Conservation (phyloP, 2,888 invertebrate genomes). For the Tryphoninae sp. region DNA sequence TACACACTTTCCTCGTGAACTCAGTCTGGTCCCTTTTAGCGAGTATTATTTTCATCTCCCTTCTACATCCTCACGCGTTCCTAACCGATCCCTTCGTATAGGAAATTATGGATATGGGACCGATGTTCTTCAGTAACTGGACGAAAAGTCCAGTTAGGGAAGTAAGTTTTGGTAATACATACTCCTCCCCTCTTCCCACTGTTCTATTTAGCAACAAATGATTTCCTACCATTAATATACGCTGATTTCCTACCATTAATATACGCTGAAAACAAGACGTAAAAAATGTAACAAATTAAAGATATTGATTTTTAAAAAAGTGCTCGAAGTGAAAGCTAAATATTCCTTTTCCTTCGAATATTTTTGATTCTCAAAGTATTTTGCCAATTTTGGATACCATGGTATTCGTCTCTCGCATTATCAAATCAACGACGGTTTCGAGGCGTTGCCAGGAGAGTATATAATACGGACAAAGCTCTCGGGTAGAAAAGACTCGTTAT, state of each 20-base stretch:
- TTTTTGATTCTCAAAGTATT: not conserved
- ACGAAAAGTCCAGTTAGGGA: too few relatives aligned
- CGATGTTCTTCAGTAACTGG: slow-evolving; percentile 22
- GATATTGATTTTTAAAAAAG: too few relatives aligned
- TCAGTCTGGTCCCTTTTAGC: slow-evolving; percentile 69
- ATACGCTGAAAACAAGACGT: too few relatives aligned
- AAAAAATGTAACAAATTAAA: too few relatives aligned
- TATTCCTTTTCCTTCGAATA: not conserved
- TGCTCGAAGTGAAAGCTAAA: not conserved
- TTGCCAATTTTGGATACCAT: slow-evolving; percentile 1
- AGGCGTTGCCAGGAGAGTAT: not conserved
- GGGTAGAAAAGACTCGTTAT: slow-evolving; percentile 68
- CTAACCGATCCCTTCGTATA: slow-evolving; percentile 59
- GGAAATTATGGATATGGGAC: slow-evolving; percentile 64
- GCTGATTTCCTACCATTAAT: too few relatives aligned
- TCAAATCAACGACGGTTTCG: slow-evolving; percentile 19
- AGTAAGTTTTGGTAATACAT: too few relatives aligned
- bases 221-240: too few relatives aligned
- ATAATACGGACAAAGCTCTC: slow-evolving; percentile 32
- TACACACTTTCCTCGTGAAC: slow-evolving; percentile 65
- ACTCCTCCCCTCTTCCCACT: too few relatives aligned
- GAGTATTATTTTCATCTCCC: slow-evolving; percentile 46
- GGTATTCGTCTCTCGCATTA: slow-evolving; percentile 16
- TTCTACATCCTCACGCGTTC: slow-evolving; percentile 15
- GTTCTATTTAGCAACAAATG: too few relatives aligned